Conservation (phyloP, 2,797 vertebrate species). For the Dendrocincla fuliginosa region DNA sequence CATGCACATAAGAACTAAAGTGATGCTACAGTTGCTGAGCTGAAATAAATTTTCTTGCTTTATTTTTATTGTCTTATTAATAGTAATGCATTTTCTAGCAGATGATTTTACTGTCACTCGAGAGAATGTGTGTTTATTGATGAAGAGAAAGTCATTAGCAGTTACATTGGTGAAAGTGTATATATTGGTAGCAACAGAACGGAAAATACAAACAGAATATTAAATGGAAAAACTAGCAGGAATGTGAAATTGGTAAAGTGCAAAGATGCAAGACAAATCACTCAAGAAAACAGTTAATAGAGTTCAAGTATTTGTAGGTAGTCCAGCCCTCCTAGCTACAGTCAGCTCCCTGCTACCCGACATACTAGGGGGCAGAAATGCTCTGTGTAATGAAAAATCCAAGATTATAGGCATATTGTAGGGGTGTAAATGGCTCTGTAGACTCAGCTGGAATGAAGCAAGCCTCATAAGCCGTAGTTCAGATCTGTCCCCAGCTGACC, state of each 20-base stretch:
- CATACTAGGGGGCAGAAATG: neutral
- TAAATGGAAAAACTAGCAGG: constrained; percentile 11
- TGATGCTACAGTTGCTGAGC: neutral
- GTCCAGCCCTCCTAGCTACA: neutral
- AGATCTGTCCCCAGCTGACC: neutral
- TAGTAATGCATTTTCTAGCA: constrained; percentile 11
- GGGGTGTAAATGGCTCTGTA: neutral
- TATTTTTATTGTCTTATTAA: constrained; percentile 41
- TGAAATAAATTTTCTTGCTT: constrained; percentile 23
- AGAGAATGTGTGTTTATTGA: constrained; percentile 28
- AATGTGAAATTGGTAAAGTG: neutral
- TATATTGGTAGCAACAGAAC: neutral
- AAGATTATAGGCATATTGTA: neutral
- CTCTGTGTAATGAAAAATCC: neutral
- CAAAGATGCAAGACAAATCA: neutral
- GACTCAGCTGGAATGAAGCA: neutral
- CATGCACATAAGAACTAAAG: neutral
- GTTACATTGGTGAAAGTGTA: neutral
- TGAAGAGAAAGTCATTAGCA: constrained; percentile 48
- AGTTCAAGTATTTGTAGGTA: neutral
- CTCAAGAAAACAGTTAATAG: neutral
- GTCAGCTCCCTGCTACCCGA: neutral
- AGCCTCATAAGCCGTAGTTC: neutral
- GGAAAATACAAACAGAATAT: constrained; percentile 51
- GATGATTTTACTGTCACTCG: constrained; percentile 15